Evolutionary conservation across 1,140 invertebrate species (phyloP), one percentile per base, ranked within the genome.

Genomic region (Neelides sp.): DNA sequence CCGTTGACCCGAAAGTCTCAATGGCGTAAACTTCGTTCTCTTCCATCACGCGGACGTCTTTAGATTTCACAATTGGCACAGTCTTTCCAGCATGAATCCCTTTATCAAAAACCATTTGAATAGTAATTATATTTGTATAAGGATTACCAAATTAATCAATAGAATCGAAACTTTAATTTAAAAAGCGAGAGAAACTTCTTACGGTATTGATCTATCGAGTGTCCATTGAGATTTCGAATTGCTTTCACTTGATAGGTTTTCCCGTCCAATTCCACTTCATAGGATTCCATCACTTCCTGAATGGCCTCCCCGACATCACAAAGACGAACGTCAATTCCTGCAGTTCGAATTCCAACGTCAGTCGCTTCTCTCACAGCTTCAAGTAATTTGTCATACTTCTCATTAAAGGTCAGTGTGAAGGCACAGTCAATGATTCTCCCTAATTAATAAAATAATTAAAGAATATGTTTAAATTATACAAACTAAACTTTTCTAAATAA

Each of bases 261-360:
- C 24, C 96, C 95, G 73, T 98, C 88, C 19, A 99, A 65, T 69
- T 98, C 94, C 2, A 99, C 80, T 74, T 99, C 96, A 72, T 98
- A 96, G 0, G 91, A 96, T 64, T 98, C 96, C 96, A 99, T 99
- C 0, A 94, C 90, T 73, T 99, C 95, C 67, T 99, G 94, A n/a
- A 99, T 93, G 3, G 88, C 86, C 62, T 89, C 87, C 15, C 96
- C 96, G 61, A 99, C 84, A 65, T 99, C 95, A 70, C 94, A 97
- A 40, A 99, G 74, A 62, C 89, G 78, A 1, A 94, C 96, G 71
- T 99, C 96, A 61, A 99, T 95, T 41, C 96, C 95, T 17, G 90
- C 85, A 58, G 80, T 73, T 74, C 78, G 52, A 36, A 62, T 57
- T 27, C 52, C 95, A 1, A 94, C 95, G 66, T 98, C 94, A 4